Evolutionary conservation across 2,888 invertebrate species (phyloP), one percentile per base, ranked within the genome.

Genomic region (Neoaliturus tenellus): DNA sequence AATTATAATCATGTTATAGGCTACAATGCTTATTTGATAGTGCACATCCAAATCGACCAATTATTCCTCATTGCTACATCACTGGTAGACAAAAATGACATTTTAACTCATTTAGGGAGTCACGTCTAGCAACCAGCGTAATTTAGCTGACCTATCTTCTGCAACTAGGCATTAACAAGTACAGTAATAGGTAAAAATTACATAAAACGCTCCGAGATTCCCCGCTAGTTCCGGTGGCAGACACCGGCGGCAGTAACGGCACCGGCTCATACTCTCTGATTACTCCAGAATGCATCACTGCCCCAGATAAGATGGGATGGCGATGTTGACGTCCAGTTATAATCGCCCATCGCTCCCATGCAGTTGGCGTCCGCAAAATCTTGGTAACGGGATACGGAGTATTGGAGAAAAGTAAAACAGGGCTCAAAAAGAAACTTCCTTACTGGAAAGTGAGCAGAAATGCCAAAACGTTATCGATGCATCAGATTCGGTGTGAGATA

Each of bases 221-320:
- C 44, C 1, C 44, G 6, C 17, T 17, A 35, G 35, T 35, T 35
- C 35, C 35, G 17, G 44, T 17, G 10, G 67, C 31, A 31, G 14
- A 33, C 4, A 20, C 67, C 71, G 5, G 33, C 14, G 71, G 23
- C 71, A 1, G n/a, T 71, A 71, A 71, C 71, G 71, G 71, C 17
- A 10, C 10, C 20, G 12, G 28, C 69, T 33, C 35, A 33, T 3
- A 4, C 33, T 23, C 71, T 20, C 71, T 71, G 23, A 71, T 41
- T 41, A 71, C 33, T 71, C 62, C 62, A 25, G 28, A 28, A 62
- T 62, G 62, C 23, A 62, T 62, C 28, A n/a, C n/a, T n/a, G n/a
- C n/a, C n/a, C n/a, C n/a, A n/a, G n/a, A n/a, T n/a, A n/a, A n/a
- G 28, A 4, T 17, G 62, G 28, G 23, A 62, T 8, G 62, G 14